Percentiles rank a stretch among this genome's conserved stretches.
Evolutionary conservation across 2,888 invertebrate genomes (phyloP).

Genomic region (Theretra japonica): DNA sequence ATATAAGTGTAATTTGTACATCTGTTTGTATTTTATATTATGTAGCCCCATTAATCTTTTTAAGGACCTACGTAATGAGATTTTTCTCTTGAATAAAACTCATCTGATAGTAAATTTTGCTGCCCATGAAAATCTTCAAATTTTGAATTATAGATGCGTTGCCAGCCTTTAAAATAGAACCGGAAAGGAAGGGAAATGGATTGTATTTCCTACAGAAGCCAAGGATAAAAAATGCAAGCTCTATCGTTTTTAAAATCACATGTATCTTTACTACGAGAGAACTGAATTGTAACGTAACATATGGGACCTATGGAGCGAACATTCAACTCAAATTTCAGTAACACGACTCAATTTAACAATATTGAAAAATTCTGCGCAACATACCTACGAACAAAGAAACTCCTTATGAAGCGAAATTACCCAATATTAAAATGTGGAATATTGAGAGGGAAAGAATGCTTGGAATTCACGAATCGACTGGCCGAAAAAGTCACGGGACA

Average conservation of each 20-base stretch:
- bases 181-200: no score
- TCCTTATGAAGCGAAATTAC: slow-evolving; percentile 13
- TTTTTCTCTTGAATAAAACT: no score
- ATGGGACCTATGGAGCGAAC: neutral
- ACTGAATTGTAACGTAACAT: neutral
- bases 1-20: neutral
- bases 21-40: no score
- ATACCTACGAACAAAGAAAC: neutral
- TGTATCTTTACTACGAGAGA: neutral
- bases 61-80: no score
- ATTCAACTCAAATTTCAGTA: neutral
- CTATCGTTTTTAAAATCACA: no score
- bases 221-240: no score
- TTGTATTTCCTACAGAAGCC: no score
- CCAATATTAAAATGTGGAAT: slow-evolving; percentile 21
- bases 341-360: neutral
- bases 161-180: no score
- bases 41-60: no score
- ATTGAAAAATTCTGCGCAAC: neutral
- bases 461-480: slow-evolving; percentile 15
- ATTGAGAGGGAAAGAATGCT: slow-evolving; percentile 13
- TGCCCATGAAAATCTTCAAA: no score
- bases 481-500: slow-evolving; percentile 24
- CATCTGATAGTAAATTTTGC: no score
- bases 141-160: no score